A percentile compares a stretch with the other conserved stretches of the same genome.
These are phyloP conservation scores for Tetrax tetrax DNA, from an alignment of 2,113 vertebrate genomes.

Conservation along the genomic window DNA sequence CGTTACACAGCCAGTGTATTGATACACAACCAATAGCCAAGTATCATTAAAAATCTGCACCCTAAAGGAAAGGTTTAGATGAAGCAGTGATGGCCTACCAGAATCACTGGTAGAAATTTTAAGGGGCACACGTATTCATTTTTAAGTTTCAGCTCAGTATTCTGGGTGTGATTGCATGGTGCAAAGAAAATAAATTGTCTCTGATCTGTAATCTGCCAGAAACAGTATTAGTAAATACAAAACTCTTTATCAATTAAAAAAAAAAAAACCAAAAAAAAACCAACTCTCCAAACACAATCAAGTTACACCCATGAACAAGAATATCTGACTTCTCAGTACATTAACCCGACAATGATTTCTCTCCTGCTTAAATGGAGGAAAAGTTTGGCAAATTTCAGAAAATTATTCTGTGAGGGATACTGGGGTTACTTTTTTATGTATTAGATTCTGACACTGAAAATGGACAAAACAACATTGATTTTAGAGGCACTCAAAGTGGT, in stretches of 20 bases:
- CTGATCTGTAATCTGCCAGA: background rate
- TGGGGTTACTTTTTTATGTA: background rate
- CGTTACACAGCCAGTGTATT: accelerated
- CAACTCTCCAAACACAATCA: background rate
- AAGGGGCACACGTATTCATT: background rate
- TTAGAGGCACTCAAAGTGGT: background rate
- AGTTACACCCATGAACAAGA: background rate
- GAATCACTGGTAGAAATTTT: background rate
- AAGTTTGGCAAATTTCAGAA: background rate
- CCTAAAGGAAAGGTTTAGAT: background rate
- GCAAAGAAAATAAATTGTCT: background rate
- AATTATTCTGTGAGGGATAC: background rate
- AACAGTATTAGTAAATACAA: background rate
- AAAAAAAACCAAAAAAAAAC: too few relatives aligned
- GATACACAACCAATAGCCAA: background rate
- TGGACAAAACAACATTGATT: background rate
- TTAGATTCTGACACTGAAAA: background rate
- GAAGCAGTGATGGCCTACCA: background rate
- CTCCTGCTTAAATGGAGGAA: background rate
- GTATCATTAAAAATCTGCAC: background rate
- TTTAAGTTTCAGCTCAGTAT: background rate
- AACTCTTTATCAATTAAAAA: background rate
- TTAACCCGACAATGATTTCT: background rate
- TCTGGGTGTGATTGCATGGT: background rate
- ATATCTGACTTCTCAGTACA: background rate